Conservation (phyloP, 2,797 vertebrate genomes). For the Lepilemur septentrionalis region DNA sequence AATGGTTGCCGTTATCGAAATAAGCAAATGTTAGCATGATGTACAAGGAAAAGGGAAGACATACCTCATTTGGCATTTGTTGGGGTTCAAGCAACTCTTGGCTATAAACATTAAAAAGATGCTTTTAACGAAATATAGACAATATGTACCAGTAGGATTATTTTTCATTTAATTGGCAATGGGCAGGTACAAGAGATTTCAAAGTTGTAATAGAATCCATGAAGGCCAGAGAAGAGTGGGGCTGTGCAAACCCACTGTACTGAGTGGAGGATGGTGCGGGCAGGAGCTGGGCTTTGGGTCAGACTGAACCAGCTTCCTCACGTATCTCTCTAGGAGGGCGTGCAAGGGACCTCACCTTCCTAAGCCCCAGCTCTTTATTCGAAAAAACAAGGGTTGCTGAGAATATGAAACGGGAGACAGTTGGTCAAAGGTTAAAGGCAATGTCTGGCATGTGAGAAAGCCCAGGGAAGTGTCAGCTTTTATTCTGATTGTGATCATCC, state of each 20-base stretch:
- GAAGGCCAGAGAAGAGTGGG: neutral
- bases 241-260: neutral
- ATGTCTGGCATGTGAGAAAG: neutral
- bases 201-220: neutral
- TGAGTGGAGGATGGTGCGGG: neutral
- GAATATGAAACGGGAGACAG: neutral
- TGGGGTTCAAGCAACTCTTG: neutral
- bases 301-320: neutral
- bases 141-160: no score
- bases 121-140: neutral
- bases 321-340: fast-evolving
- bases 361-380: neutral
- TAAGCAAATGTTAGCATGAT: neutral
- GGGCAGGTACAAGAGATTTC: neutral
- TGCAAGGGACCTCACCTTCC: neutral
- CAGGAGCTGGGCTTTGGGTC: neutral
- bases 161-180: neutral
- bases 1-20: neutral
- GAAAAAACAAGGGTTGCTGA: neutral
- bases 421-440: neutral
- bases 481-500: fast-evolving
- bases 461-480: neutral
- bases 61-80: neutral
- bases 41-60: neutral
- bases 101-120: neutral